Conservation (phyloP, 2,888 invertebrate genomes). For the Protodeltote pygarga region DNA sequence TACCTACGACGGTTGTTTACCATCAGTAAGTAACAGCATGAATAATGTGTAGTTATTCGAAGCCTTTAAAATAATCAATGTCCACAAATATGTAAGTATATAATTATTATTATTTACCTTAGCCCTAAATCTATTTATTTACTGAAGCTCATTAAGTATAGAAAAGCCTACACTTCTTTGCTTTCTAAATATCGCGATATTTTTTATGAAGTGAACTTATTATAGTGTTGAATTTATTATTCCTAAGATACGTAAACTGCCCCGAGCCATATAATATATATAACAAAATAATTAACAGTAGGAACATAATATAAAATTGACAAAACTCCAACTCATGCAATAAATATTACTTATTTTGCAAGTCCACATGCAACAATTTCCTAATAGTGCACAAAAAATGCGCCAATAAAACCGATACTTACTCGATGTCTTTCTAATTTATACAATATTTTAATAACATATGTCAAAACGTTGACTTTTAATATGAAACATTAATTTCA, state of each 20-base stretch:
- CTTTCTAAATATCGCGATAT: neutral
- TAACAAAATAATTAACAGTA: constrained; percentile 63
- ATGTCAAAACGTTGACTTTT: constrained; percentile 13
- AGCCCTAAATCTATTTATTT: constrained; percentile 10
- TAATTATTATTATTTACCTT: too few relatives aligned
- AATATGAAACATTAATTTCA: constrained; percentile 4
- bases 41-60: constrained; percentile 13
- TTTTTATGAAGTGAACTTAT: constrained; percentile 2
- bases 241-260: constrained; percentile 22
- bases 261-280: constrained; percentile 39
- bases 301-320: constrained; percentile 78
- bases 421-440: constrained; percentile 5
- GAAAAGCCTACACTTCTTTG: neutral
- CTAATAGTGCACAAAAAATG: constrained; percentile 1
- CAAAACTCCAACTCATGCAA: constrained; percentile 73
- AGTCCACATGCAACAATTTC: constrained; percentile 46
- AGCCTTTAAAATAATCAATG: constrained; percentile 2
- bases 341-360: constrained; percentile 64
- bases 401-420: constrained; percentile 3
- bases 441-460: constrained; percentile 21
- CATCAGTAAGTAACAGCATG: constrained; percentile 9
- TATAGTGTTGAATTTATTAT: constrained; percentile 9
- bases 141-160: constrained; percentile 17
- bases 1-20: constrained; percentile 1
- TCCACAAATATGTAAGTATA: constrained; percentile 2